Evolutionary conservation across 1,140 invertebrate genomes (phyloP), one percentile per base, ranked within the genome.

Genomic region (Whitmania pigra): DNA sequence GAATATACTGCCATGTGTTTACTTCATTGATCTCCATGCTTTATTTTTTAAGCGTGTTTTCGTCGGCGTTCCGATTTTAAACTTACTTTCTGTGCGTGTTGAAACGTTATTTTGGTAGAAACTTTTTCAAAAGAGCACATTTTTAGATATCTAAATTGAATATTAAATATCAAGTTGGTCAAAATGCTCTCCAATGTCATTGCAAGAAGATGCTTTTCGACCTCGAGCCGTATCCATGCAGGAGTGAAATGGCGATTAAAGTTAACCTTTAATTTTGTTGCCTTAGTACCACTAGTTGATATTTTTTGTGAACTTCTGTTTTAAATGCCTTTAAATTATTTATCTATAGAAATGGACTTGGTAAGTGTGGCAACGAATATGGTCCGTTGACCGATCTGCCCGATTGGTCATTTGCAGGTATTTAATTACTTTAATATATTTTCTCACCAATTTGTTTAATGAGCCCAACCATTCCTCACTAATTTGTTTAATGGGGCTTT

Each of bases 371-470:
- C 13, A 72, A 72, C 53, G 71, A 72, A 53, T 72, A 72, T 67
- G 71, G 71, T 54, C 71, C 71, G 22, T 17, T 72, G 13, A 49
- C 53, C 43, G 71, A 72, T 22, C 22, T 72, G 40, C 63, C 71
- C n/a, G 71, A 72, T 53, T 72, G 71, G 71, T 72, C 71, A 49
- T 72, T 53, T 72, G 60, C 63, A 67, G 71, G 71, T 67, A 67
- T 40, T 31, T 67, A 5, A 40, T 40, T 49, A 11, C 5, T 53
- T 54, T 7, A 71, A 22, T 18, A 13, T 68, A n/a, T 9, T 68
- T 22, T 15, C 7, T 68, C 11, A 31, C n/a, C n/a, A 31, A n/a
- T 43, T 13, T 36, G 11, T 15, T 27, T 25, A 36, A 5, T 6
- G 7, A 68, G 22, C n/a, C n/a, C n/a, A n/a, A n/a, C n/a, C n/a